Conservation (phyloP, 2,888 invertebrate genomes). For the Eupithecia exiguata region DNA sequence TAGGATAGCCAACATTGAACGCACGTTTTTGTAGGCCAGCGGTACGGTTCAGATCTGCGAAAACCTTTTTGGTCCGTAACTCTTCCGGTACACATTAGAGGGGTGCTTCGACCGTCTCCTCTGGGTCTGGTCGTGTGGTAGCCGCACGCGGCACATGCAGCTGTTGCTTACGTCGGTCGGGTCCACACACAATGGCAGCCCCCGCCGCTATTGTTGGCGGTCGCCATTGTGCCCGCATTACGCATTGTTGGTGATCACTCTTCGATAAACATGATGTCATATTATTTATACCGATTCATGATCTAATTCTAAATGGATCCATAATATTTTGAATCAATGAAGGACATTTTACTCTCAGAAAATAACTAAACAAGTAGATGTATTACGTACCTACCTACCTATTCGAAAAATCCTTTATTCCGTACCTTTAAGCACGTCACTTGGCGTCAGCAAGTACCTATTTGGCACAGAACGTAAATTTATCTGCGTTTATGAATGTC, state of each 20-base stretch:
- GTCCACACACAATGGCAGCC: background rate
- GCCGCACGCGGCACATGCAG: background rate
- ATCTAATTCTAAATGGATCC: background rate
- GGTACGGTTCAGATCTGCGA: too few species aligned
- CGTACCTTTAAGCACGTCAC: too few species aligned
- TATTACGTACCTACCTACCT: too few species aligned
- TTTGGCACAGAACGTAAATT: background rate
- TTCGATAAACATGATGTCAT: background rate
- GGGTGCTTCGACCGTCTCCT: too few species aligned
- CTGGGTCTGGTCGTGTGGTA: too few species aligned
- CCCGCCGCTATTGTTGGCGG: background rate
- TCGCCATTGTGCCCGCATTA: background rate
- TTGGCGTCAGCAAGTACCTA: background rate
- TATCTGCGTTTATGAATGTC: background rate
- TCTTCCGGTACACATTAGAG: too few species aligned
- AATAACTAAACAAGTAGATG: too few species aligned
- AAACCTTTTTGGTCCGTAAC: too few species aligned
- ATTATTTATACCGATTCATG: background rate
- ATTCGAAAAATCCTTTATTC: background rate
- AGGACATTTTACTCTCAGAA: background rate
- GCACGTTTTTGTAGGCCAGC: too few species aligned
- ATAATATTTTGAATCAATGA: background rate
- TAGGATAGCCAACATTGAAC: too few species aligned
- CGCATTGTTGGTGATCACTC: background rate
- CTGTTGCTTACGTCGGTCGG: background rate